Base-by-base conservation (phyloP, 2,113 vertebrate species). In the Cyprinodon tularosa region DNA sequence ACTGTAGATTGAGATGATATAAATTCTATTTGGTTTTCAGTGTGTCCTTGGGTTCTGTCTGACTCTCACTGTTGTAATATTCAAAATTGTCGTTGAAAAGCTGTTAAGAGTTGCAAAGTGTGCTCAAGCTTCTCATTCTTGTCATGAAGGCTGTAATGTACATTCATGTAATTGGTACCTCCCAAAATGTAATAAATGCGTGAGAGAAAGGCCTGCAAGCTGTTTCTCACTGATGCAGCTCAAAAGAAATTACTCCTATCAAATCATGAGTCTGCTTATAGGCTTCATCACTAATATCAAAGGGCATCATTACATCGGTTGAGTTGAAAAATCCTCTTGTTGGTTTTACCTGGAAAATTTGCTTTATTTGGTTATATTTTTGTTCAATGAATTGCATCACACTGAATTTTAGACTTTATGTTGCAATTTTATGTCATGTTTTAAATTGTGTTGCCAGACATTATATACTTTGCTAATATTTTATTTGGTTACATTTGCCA, bases 61-160 rank as follows among this genome's bases (percentile, higher is more conserved):
- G 22, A 50, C 66, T 50, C 45, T 50, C 29, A 36, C 8, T 13
- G 13, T 48, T 67, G 66, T 47, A 50, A 68, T 50, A 68, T 68
- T 68, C 45, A 68, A 38, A 45, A 68, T 4, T 50, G 29, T 68
- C 50, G 66, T 68, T 15, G 45, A 68, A 45, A 68, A 68, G 45
- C 29, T 47, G 29, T 50, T 29, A 13, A 50, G 45, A 45, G 29
- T 37, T 50, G 66, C 29, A 36, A 44, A 68, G 66, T 50, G 29
- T 4, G 44, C 66, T 5, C 4, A 37, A 50, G 66, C 29, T 13
- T 38, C 66, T 67, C 42, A 45, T 67, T 29, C 12, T 48, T 9
- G 4, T 45, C 36, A 68, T 38, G 22, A 48, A 68, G 37, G 14
- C 66, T 50, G 14, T 15, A 50, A 47, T 48, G 66, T 50, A 47